Evolutionary conservation across 2,797 vertebrate species (phyloP).

Genomic region (Lagodon rhomboides): DNA sequence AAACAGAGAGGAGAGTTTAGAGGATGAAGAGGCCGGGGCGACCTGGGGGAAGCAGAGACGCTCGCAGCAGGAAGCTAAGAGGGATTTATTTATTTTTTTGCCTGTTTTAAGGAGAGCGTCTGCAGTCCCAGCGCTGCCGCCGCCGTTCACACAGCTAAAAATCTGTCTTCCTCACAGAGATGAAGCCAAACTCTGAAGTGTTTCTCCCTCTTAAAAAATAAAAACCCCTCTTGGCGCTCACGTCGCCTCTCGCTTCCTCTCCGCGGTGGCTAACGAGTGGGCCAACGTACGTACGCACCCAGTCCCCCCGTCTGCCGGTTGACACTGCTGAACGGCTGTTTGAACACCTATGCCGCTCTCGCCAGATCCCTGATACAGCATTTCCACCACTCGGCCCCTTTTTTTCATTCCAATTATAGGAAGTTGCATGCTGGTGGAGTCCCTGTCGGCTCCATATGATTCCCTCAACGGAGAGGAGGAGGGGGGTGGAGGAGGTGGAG

Average conservation of each 20-base stretch:
- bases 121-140: conserved; percentile 42
- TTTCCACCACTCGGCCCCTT: conserved; percentile 35
- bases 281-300: conserved; percentile 29
- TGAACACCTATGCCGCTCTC: conserved; percentile 67
- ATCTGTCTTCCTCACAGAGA: conserved; percentile 52
- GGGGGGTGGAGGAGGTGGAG: background rate
- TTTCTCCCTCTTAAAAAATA: conserved; percentile 30
- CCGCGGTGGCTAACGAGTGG: conserved; percentile 66
- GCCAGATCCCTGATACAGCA: conserved; percentile 79
- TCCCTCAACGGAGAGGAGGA: conserved; percentile 62
- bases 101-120: conserved; percentile 13
- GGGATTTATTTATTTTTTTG: conserved; percentile 26
- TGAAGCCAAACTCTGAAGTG: conserved; percentile 57
- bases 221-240: conserved; percentile 13
- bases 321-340: conserved; percentile 77
- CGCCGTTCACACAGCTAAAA: conserved; percentile 45
- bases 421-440: conserved; percentile 75
- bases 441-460: conserved; percentile 76
- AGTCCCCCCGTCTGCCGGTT: conserved; percentile 68
- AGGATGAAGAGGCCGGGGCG: conserved; percentile 50
- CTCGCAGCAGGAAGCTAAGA: conserved; percentile 57
- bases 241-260: conserved; percentile 14
- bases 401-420: conserved; percentile 80
- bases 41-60: conserved; percentile 44
- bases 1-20: conserved; percentile 12